Evolutionary conservation across 2,888 invertebrate species (phyloP), one percentile per base, ranked within the genome.

Genomic region (Lepeophtheirus nordmannii): DNA sequence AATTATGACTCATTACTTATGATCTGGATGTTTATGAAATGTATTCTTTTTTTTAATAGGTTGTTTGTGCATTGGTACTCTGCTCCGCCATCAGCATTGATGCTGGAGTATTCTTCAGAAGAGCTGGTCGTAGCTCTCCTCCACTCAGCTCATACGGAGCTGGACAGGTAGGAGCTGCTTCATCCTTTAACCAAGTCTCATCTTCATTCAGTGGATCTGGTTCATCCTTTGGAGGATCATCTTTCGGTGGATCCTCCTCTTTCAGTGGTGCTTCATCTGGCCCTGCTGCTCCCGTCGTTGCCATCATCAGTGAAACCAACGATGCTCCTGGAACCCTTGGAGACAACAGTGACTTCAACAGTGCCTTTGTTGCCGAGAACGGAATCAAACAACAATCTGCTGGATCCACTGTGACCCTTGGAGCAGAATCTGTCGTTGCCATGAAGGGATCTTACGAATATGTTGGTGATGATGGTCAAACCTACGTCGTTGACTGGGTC

Each of bases 351-450:
- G 41, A 41, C 41, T 41, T 41, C 41, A 10, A 11, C 41, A 58
- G 40, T 30, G 22, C 59, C 60, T 66, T 66, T n/a, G 66, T 59
- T 40, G n/a, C 66, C 9, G 66, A 66, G 41, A 66, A 66, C 59
- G 66, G 66, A 37, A 66, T 58, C 66, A 8, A 23, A 22, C 11
- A n/a, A n/a, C n/a, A n/a, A n/a, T n/a, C n/a, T n/a, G n/a, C n/a
- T n/a, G 66, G 66, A 12, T 38, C 37, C 2, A 66, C 58, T 58
- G 38, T 38, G 11, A n/a, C 30, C 22, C 22, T 66, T 30, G 66
- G 40, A 9, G 66, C 61, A 14, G 40, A 37, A 10, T 58, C 58
- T 30, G 60, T 60, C 40, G 46, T 41, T 11, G 60, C 60, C 1
- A 66, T 66, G 66, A 37, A 30, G 1, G 66, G 66, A 17, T 60